A percentile compares a stretch with the other conserved stretches of the same genome.
phyloP scores from a whole-genome alignment of 2,797 vertebrate genomes.

The Potorous gilbertii region DNA sequence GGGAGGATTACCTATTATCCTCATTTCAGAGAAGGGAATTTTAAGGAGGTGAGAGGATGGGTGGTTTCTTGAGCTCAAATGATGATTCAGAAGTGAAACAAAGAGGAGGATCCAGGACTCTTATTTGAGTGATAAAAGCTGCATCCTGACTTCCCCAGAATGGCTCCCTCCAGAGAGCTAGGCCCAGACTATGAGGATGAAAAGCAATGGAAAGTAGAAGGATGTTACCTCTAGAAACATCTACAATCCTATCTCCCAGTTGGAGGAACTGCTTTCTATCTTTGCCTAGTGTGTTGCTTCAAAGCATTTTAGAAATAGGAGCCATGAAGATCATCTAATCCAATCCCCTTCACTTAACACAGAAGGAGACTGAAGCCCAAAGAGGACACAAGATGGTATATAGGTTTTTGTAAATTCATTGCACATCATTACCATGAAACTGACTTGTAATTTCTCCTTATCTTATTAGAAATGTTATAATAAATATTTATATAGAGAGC shows the following conservation, averaged over 20 bases:
- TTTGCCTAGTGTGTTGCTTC: background rate
- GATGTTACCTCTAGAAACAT: background rate
- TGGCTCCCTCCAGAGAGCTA: background rate
- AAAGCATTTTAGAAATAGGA: background rate
- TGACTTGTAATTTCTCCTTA: background rate
- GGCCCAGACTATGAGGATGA: background rate
- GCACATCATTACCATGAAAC: background rate
- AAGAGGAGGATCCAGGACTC: background rate
- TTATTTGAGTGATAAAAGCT: background rate
- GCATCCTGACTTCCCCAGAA: background rate
- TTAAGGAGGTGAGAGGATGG: constrained; percentile 69
- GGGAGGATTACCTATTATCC: constrained; percentile 75
- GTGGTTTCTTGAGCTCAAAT: constrained; percentile 75
- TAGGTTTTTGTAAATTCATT: background rate
- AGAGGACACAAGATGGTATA: background rate
- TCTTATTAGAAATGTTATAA: background rate
- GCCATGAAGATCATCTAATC: background rate
- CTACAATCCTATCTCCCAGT: background rate
- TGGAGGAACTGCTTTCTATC: background rate
- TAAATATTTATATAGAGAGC: background rate
- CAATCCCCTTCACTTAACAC: background rate
- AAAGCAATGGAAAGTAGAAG: background rate
- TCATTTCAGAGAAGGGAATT: constrained; percentile 71
- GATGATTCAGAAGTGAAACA: constrained; percentile 73
- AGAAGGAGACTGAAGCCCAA: background rate